Evolutionary conservation across 1,140 invertebrate species (phyloP), one percentile per base, ranked within the genome.

Genomic region (Pristionchus pacificus): DNA sequence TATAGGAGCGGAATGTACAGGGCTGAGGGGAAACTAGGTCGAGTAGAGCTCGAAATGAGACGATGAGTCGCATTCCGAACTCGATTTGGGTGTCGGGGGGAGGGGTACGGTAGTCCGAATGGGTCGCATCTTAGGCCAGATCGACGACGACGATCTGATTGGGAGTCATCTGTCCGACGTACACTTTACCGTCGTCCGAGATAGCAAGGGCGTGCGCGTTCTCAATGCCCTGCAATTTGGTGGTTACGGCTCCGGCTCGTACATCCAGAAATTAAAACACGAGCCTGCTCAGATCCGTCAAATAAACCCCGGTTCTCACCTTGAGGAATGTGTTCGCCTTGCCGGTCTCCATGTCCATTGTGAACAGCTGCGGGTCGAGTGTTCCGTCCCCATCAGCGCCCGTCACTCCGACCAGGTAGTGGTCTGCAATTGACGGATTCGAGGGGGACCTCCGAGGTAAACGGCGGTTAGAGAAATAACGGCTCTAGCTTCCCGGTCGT

Each of bases 301-400:
- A 31, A 28, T 25, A 13, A 69, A 15, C 57, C n/a, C n/a, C n/a
- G n/a, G n/a, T 49, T 15, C n/a, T n/a, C 60, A 78, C 78, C 78
- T 81, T 77, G 15, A 76, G 76, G 71, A 82, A 78, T 13, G 76
- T 83, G 28, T 81, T 76, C 3, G 80, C 82, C 27, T 72, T 74
- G 32, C 80, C 80, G 14, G 72, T 78, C 61, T 83, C 74, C 77
- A 83, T 81, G 68, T 82, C 82, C 75, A 82, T 82, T 2, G 80
- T 71, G 68, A 82, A 82, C 27, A 82, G 64, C 67, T 77, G 71
- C 6, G 77, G 68, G 25, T 83, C 80, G n/a, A 75, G 6, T 15
- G 68, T 55, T 19, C 33, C 74, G 57, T 74, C 72, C 25, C 65
- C 33, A 55, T 79, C 72, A 13, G 61, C 32, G 62, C 74, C 77